Evolutionary conservation across 2,888 invertebrate species (phyloP).

Genomic region (Lamproptera curius): DNA sequence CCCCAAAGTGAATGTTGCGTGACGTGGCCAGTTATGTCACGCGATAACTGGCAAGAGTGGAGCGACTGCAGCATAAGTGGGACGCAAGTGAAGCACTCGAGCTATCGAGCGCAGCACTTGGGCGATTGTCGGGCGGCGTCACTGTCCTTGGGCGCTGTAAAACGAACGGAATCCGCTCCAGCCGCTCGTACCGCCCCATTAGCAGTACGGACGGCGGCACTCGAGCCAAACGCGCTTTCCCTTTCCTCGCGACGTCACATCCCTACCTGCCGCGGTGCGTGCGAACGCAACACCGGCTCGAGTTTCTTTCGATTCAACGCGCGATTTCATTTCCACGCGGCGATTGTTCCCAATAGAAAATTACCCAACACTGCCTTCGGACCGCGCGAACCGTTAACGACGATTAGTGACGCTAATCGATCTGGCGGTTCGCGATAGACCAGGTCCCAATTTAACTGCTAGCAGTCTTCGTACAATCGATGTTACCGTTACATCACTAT

Average conservation of each 20-base stretch:
- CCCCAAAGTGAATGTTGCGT: slow-evolving; percentile 25
- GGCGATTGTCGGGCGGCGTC: slow-evolving; percentile 48
- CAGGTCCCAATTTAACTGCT: no score
- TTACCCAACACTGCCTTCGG: no score
- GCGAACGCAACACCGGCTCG: slow-evolving; percentile 21
- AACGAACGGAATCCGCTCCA: slow-evolving; percentile 28
- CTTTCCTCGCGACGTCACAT: slow-evolving; percentile 46
- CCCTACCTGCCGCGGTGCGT: slow-evolving; percentile 24
- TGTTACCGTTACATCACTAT: slow-evolving; percentile 7
- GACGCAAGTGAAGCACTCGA: no score
- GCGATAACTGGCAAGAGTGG: slow-evolving; percentile 25
- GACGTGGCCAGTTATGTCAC: slow-evolving; percentile 44
- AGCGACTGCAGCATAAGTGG: slow-evolving; percentile 25
- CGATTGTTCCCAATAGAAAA: no score
- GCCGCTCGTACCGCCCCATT: background rate
- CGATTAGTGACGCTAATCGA: no score
- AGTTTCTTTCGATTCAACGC: background rate
- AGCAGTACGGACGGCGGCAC: slow-evolving; percentile 25
- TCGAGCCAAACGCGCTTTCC: slow-evolving; percentile 65
- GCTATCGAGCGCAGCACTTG: slow-evolving; percentile 46
- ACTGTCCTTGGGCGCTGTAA: slow-evolving; percentile 59
- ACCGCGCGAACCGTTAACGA: no score
- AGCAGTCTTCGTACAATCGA: no score
- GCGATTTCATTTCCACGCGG: slow-evolving; percentile 14
- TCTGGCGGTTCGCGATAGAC: no score